Percentiles rank a stretch among this genome's conserved stretches.
Conservation (phyloP, 2,113 vertebrate species). For the Serilophus lunatus region DNA sequence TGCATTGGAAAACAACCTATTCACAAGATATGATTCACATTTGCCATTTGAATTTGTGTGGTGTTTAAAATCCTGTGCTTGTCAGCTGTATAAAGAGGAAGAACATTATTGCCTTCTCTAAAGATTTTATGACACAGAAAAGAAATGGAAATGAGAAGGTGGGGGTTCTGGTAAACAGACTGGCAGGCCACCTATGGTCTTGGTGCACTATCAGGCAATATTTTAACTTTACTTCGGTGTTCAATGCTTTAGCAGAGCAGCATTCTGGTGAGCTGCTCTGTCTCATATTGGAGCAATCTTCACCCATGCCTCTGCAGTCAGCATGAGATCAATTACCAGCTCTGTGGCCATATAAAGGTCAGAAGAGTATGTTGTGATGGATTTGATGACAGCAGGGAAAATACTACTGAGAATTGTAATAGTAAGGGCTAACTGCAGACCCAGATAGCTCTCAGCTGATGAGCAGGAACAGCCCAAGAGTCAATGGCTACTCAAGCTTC, state of each 20-base stretch:
- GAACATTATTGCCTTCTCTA: neutral
- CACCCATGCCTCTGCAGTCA: neutral
- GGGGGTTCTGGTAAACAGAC: neutral
- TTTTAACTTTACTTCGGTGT: neutral
- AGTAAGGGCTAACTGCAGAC: neutral
- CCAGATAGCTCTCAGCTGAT: neutral
- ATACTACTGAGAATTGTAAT: neutral
- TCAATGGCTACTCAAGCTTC: neutral
- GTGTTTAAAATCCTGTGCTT: neutral
- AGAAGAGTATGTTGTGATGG: neutral
- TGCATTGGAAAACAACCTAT: neutral
- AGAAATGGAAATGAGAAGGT: neutral
- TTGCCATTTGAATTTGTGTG: neutral
- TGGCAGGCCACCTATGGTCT: neutral
- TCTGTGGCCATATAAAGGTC: neutral
- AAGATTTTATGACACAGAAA: neutral
- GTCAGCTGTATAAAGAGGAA: neutral
- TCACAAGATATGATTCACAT: neutral
- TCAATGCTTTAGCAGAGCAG: neutral
- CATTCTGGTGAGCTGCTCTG: neutral
- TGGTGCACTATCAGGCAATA: neutral
- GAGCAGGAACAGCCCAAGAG: neutral
- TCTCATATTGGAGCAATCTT: neutral
- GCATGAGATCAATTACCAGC: neutral
- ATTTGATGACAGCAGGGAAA: constrained; percentile 41